Evolutionary conservation across 2,797 vertebrate species (phyloP).

Genomic region (Chelonia mydas): DNA sequence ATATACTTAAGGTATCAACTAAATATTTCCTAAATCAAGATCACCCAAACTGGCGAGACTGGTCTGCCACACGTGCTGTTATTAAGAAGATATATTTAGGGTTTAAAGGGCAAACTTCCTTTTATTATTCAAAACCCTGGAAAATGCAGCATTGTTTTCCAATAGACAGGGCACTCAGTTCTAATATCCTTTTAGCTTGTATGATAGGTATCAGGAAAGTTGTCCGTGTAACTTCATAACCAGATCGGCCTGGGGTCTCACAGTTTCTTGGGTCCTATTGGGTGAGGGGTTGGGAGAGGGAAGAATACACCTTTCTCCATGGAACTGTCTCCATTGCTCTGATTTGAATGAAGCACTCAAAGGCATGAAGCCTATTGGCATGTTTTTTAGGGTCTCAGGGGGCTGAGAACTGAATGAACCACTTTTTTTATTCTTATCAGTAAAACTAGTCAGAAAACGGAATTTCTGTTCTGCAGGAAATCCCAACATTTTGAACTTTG

Average conservation of each 20-base stretch:
- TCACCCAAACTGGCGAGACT: not conserved
- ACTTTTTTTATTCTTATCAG: not conserved
- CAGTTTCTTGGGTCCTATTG: not conserved
- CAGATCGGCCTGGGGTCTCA: not conserved
- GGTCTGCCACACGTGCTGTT: not conserved
- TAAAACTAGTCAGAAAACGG: not conserved
- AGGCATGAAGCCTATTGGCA: not conserved
- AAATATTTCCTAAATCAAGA: not conserved
- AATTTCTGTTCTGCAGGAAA: not conserved
- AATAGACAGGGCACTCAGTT: not conserved
- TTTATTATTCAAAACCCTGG: not conserved
- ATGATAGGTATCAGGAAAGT: not conserved
- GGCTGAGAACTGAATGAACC: not conserved
- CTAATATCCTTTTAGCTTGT: not conserved
- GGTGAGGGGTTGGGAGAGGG: not conserved
- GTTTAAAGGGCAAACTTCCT: not conserved
- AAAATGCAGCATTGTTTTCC: not conserved
- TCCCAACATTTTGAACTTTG: not conserved
- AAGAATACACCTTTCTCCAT: not conserved
- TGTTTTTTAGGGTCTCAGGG: not conserved
- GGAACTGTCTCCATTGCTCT: not conserved
- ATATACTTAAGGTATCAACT: not conserved
- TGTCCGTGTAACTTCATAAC: not conserved
- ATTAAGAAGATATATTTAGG: not conserved
- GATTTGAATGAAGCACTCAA: constrained; percentile 2